A percentile compares a stretch with the other conserved stretches of the same genome.
Conservation (phyloP, 1,140 invertebrate species). For the Venturia canescens region DNA sequence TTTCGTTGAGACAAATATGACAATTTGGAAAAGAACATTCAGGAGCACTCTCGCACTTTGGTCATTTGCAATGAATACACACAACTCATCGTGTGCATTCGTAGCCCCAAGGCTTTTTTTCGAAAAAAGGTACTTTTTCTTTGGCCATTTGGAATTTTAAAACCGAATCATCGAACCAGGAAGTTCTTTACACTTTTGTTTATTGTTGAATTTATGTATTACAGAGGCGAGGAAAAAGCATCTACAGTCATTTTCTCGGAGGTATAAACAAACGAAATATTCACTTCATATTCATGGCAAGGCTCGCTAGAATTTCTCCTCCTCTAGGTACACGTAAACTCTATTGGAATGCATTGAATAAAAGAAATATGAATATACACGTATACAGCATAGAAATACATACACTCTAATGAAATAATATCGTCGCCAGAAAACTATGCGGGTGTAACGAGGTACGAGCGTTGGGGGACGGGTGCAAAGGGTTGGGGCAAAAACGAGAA, state of each 20-base stretch:
- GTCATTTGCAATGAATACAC: no score
- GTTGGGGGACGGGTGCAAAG: neutral
- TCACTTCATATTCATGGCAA: slow-evolving; percentile 10
- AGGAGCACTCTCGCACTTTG: no score
- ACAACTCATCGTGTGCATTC: no score
- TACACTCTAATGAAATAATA: slow-evolving; percentile 40
- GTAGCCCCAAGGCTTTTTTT: no score
- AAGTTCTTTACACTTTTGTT: neutral
- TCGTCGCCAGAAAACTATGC: slow-evolving; percentile 37
- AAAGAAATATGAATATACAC: slow-evolving; percentile 40
- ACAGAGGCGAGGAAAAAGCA: neutral
- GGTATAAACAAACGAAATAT: slow-evolving; percentile 16
- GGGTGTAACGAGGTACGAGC: slow-evolving; percentile 30
- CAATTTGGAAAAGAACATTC: no score
- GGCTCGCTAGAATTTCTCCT: neutral
- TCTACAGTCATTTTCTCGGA: neutral
- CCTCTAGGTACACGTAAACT: neutral
- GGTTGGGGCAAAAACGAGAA: slow-evolving; percentile 14
- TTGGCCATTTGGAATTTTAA: neutral
- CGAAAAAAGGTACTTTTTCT: neutral
- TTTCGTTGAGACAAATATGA: no score
- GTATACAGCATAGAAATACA: neutral
- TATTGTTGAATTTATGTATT: neutral
- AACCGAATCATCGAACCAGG: neutral
- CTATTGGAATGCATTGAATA: slow-evolving; percentile 39